A percentile compares a stretch with the other conserved stretches of the same genome.
These are phyloP conservation scores for Petromus typicus DNA, from an alignment of 2,113 vertebrate species.

Conservation along the genomic window DNA sequence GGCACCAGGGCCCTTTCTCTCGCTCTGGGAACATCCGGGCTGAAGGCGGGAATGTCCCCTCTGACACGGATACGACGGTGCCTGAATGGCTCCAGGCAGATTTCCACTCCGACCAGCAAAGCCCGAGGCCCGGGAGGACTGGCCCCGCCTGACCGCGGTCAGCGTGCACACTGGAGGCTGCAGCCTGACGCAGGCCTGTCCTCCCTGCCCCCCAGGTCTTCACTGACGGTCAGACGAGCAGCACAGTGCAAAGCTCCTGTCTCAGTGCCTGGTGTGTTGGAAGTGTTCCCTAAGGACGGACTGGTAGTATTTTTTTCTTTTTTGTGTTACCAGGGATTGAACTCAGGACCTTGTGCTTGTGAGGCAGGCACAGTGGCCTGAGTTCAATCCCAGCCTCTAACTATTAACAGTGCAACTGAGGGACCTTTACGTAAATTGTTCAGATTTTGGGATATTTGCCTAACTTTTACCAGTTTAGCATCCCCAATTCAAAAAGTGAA, in stretches of 20 bases:
- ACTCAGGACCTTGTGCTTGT: too few relatives aligned
- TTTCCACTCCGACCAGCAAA: neutral
- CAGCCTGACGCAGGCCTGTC: neutral
- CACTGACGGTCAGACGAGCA: neutral
- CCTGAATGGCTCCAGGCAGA: neutral
- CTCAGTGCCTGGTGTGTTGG: neutral
- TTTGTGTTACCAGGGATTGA: too few relatives aligned
- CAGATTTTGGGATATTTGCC: neutral
- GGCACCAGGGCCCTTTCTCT: neutral
- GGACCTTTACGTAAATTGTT: neutral
- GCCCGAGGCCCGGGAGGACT: neutral
- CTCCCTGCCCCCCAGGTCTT: neutral
- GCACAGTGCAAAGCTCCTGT: neutral
- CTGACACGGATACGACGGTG: neutral
- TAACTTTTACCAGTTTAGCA: neutral
- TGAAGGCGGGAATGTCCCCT: neutral
- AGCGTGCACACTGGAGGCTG: accelerated
- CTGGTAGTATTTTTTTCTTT: neutral
- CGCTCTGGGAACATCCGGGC: neutral
- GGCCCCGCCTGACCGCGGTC: neutral
- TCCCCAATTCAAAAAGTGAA: neutral
- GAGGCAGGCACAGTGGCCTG: too few relatives aligned
- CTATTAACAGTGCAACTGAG: too few relatives aligned
- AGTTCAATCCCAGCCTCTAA: too few relatives aligned
- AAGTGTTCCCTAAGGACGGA: neutral